phyloP scores from a whole-genome alignment of 2,113 vertebrate genomes.

The Sceloporus tristichus region DNA sequence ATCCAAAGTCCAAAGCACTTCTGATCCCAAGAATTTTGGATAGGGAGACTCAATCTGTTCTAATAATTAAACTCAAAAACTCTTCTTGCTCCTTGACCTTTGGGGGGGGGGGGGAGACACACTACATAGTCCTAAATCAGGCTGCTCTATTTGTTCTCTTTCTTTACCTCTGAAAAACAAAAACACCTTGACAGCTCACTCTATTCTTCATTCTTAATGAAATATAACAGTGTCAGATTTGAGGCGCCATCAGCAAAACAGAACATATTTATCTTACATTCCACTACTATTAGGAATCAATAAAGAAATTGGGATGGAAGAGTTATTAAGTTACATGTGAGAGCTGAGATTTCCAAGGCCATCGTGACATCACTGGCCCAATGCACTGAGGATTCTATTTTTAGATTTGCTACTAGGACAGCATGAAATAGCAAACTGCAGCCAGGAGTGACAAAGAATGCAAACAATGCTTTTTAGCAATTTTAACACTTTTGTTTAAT shows the following conservation, averaged over 20 bases:
- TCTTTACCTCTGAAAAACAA: slow-evolving; percentile 76
- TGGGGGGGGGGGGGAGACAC: slow-evolving; percentile 1
- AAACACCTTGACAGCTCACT: slow-evolving; percentile 81
- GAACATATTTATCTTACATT: slow-evolving; percentile 81
- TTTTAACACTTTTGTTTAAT: slow-evolving; percentile 18
- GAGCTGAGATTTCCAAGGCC: slow-evolving; percentile 75
- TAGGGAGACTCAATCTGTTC: slow-evolving; percentile 1
- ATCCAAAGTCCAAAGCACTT: too few species aligned
- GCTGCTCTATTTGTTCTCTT: slow-evolving; percentile 50
- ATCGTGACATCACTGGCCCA: slow-evolving; percentile 76
- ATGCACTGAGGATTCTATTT: slow-evolving; percentile 75
- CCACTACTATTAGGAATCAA: slow-evolving; percentile 69
- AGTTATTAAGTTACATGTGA: slow-evolving; percentile 75
- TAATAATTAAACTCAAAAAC: slow-evolving; percentile 52
- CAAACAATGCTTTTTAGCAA: slow-evolving; percentile 55
- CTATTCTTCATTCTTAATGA: slow-evolving; percentile 83
- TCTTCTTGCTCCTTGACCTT: slow-evolving; percentile 17
- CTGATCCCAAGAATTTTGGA: too few species aligned
- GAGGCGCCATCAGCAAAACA: slow-evolving; percentile 91
- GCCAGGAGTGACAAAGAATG: slow-evolving; percentile 59
- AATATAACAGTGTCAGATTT: slow-evolving; percentile 88
- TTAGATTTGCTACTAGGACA: slow-evolving; percentile 71
- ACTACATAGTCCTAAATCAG: slow-evolving; percentile 35
- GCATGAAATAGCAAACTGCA: slow-evolving; percentile 69
- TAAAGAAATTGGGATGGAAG: slow-evolving; percentile 60